Evolutionary conservation across 2,888 invertebrate genomes (phyloP).

Genomic region (Campoplex nolae): DNA sequence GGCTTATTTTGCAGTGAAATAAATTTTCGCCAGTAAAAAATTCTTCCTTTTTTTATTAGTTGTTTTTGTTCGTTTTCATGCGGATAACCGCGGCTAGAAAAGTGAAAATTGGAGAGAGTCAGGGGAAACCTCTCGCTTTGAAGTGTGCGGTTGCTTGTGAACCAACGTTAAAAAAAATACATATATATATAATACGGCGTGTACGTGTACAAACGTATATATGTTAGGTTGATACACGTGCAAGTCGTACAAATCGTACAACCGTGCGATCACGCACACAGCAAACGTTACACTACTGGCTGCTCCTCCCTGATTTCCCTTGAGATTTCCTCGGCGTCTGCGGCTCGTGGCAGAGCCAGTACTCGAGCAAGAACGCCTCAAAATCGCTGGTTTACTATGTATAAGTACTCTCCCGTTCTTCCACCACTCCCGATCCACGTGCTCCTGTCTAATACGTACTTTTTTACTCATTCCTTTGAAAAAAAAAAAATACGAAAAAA

Average conservation of each 20-base stretch:
- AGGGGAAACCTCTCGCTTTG: slow-evolving; percentile 25
- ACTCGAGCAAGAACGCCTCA: slow-evolving; percentile 62
- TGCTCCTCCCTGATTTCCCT: slow-evolving; percentile 82
- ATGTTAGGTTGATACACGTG: slow-evolving; percentile 68
- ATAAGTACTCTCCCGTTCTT: slow-evolving; percentile 39
- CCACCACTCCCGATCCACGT: slow-evolving; percentile 35
- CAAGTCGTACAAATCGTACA: slow-evolving; percentile 63
- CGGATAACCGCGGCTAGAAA: slow-evolving; percentile 39
- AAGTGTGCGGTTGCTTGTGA: slow-evolving; percentile 61
- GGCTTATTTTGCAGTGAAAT: slow-evolving; percentile 1
- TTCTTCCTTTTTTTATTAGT: background rate
- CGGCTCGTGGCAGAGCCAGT: slow-evolving; percentile 67
- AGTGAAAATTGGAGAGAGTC: slow-evolving; percentile 7
- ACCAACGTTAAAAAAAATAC: slow-evolving; percentile 27
- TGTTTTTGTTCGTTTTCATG: slow-evolving; percentile 14
- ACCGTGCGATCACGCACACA: slow-evolving; percentile 69
- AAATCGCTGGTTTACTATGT: slow-evolving; percentile 53
- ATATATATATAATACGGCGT: background rate
- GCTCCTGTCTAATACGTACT: slow-evolving; percentile 28
- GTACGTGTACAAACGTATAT: slow-evolving; percentile 18
- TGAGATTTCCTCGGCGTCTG: slow-evolving; percentile 75
- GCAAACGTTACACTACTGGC: slow-evolving; percentile 71
- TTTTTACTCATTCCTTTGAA: slow-evolving; percentile 31
- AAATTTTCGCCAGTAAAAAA: slow-evolving; percentile 18
- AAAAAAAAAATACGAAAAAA: slow-evolving; percentile 1